phyloP scores from a whole-genome alignment of 2,888 invertebrate species.

The Caenorhabditis sinica region DNA sequence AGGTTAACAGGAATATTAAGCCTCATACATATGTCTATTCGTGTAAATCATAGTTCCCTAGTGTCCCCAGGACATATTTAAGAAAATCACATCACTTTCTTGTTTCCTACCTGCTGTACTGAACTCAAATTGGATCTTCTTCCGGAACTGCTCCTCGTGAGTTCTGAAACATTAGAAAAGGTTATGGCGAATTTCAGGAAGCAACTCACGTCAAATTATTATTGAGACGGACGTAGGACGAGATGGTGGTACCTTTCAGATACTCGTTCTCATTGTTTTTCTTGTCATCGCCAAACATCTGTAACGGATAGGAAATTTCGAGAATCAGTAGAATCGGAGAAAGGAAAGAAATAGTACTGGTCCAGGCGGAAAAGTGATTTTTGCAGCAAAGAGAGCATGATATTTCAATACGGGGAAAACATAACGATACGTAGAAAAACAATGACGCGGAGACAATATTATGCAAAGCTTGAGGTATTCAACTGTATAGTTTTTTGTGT shows the following conservation, averaged over 20 bases:
- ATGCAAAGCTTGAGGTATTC: slow-evolving; percentile 48
- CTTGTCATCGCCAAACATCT: slow-evolving; percentile 77
- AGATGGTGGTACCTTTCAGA: slow-evolving; percentile 77
- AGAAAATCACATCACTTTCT: slow-evolving; percentile 1
- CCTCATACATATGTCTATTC: background rate
- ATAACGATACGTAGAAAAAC: slow-evolving; percentile 42
- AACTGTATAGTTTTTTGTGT: slow-evolving; percentile 7
- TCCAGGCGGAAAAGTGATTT: slow-evolving; percentile 24
- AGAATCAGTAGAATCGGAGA: background rate
- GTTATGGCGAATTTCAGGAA: background rate
- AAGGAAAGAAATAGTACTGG: slow-evolving; percentile 52
- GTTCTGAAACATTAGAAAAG: slow-evolving; percentile 64
- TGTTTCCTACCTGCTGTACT: slow-evolving; percentile 68
- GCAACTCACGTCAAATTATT: slow-evolving; percentile 78
- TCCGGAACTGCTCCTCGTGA: slow-evolving; percentile 81
- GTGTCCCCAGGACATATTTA: background rate
- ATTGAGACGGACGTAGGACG: slow-evolving; percentile 80
- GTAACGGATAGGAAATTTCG: slow-evolving; percentile 53
- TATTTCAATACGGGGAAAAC: slow-evolving; percentile 51
- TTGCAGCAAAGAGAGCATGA: slow-evolving; percentile 31
- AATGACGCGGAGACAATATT: slow-evolving; percentile 33
- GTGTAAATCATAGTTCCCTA: background rate
- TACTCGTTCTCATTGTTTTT: slow-evolving; percentile 77
- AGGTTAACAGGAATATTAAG: background rate
- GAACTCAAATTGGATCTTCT: slow-evolving; percentile 76